These are phyloP conservation scores for Patiria pectinifera DNA, from an alignment of 53 echinoderm and acorn worm species.

Conservation along the genomic window DNA sequence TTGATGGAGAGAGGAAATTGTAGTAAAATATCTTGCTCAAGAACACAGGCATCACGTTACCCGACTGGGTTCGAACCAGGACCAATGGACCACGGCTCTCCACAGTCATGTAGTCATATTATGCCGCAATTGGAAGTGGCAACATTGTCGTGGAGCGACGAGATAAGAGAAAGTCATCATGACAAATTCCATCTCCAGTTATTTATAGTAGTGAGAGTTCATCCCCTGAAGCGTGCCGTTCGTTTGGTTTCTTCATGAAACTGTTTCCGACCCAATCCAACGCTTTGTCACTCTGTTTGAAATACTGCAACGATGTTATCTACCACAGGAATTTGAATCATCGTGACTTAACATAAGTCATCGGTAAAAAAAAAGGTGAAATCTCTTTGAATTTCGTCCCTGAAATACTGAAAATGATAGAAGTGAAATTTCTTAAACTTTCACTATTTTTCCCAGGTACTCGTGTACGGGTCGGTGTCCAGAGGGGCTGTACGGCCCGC, in stretches of 20 bases:
- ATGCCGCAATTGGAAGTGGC: neutral
- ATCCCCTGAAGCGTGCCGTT: neutral
- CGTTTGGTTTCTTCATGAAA: neutral
- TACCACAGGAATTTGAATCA: neutral
- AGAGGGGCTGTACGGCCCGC: slow-evolving; percentile 40
- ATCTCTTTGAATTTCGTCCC: neutral
- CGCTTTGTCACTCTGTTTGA: neutral
- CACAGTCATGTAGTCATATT: no score
- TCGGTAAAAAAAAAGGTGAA: neutral
- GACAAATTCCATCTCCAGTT: neutral
- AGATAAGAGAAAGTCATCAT: neutral
- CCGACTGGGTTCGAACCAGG: no score
- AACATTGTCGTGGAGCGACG: neutral
- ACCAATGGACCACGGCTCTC: no score
- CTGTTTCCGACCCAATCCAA: neutral
- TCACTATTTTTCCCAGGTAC: neutral
- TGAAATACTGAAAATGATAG: neutral
- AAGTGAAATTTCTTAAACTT: no score
- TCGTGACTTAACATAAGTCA: neutral
- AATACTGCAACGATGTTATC: neutral
- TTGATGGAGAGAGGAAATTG: no score
- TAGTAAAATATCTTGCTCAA: no score
- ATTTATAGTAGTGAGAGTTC: neutral
- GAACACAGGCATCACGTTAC: no score
- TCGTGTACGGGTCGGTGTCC: slow-evolving; percentile 50